Evolutionary conservation across 2,113 vertebrate species (phyloP).

Genomic region (Xiphophorus maculatus): DNA sequence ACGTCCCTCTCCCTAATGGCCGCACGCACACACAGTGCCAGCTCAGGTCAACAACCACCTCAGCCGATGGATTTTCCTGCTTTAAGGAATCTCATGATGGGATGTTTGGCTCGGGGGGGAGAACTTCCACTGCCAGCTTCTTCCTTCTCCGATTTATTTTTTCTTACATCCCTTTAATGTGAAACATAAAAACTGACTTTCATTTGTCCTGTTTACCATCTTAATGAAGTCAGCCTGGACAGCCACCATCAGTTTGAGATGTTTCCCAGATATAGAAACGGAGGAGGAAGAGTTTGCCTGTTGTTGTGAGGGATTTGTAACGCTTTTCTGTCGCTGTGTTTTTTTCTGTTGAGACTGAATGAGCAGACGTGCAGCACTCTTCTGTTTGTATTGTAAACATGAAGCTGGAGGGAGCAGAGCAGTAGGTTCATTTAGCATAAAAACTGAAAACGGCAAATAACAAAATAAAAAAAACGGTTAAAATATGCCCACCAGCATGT

Average conservation of each 20-base stretch:
- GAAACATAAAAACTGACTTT: constrained; percentile 1
- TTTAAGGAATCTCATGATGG: constrained; percentile 1
- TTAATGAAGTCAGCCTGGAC: background rate
- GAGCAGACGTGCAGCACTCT: background rate
- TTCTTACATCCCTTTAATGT: background rate
- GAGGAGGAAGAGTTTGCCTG: background rate
- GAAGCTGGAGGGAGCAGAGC: background rate
- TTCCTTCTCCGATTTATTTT: background rate
- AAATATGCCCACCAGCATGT: background rate
- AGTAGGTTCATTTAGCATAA: background rate
- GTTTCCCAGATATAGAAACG: background rate
- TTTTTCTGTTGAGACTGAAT: background rate
- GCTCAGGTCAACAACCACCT: background rate
- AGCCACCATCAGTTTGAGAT: background rate
- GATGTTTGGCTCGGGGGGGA: background rate
- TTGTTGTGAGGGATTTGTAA: background rate
- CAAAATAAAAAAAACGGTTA: background rate
- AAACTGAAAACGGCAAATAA: background rate
- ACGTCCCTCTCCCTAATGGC: background rate
- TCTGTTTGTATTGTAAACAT: constrained; percentile 10
- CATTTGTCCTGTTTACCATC: background rate
- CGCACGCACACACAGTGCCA: background rate
- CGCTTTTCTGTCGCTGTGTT: background rate
- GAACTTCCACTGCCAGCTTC: background rate
- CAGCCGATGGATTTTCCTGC: background rate